Percentiles rank a stretch among this genome's conserved stretches.
Conservation (phyloP, 2,888 invertebrate species). For the Salpingus planirostris region DNA sequence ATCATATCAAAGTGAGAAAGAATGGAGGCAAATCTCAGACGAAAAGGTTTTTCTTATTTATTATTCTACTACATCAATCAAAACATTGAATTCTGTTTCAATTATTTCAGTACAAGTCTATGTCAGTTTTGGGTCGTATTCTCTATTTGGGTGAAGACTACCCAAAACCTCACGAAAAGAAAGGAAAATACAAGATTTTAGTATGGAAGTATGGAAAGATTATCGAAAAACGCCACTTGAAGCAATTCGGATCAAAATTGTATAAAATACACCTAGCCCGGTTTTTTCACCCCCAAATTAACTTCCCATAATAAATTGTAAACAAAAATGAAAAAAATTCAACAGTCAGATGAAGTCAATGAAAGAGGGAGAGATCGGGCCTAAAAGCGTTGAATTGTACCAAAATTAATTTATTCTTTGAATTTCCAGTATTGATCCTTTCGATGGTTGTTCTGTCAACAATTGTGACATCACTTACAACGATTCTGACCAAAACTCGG, state of each 20-base stretch:
- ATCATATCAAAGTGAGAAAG: too few relatives aligned
- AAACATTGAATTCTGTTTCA: too few relatives aligned
- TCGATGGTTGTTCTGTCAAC: conserved; percentile 50
- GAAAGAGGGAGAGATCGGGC: too few relatives aligned
- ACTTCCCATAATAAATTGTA: not conserved
- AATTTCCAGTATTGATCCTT: conserved; percentile 45
- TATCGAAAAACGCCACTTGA: conserved; percentile 49
- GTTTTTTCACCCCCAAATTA: too few relatives aligned
- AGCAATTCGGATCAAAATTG: conserved; percentile 29
- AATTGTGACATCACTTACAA: conserved; percentile 55
- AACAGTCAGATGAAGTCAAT: not conserved
- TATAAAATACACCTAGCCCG: too few relatives aligned
- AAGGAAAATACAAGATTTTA: conserved; percentile 47
- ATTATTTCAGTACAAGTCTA: too few relatives aligned
- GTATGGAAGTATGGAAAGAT: conserved; percentile 52
- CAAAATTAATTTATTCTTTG: not conserved
- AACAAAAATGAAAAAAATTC: not conserved
- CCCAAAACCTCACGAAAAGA: too few relatives aligned
- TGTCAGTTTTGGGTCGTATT: too few relatives aligned
- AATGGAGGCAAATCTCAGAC: too few relatives aligned
- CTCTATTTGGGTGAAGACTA: too few relatives aligned
- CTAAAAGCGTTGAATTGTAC: not conserved
- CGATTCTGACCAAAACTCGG: conserved; percentile 40
- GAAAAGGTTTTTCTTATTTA: too few relatives aligned
- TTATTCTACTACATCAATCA: too few relatives aligned